Evolutionary conservation across 2,113 vertebrate genomes (phyloP).

Genomic region (Rhineura floridana): DNA sequence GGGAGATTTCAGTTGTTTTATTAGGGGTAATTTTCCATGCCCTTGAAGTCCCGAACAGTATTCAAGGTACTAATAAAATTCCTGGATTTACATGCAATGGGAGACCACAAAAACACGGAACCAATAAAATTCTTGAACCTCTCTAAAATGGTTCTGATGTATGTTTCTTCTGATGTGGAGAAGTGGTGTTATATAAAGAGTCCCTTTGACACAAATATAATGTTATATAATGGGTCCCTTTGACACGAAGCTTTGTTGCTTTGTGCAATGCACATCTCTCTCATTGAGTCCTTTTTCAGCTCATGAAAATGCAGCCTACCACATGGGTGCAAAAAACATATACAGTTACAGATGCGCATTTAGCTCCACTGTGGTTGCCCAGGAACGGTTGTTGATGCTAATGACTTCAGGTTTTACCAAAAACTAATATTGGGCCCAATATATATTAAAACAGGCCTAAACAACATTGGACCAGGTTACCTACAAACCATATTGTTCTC

Average conservation of each 20-base stretch:
- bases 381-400: neutral
- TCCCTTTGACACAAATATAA: too few relatives aligned
- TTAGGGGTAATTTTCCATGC: conserved; percentile 2
- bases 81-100: neutral
- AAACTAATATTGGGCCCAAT: too few relatives aligned
- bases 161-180: neutral
- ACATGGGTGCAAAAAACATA: neutral
- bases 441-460: too few relatives aligned
- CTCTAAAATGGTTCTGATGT: conserved; percentile 2
- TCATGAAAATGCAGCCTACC: neutral
- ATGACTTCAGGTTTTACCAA: too few relatives aligned
- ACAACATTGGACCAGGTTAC: too few relatives aligned
- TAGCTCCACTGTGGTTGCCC: neutral
- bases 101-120: conserved; percentile 6
- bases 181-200: neutral
- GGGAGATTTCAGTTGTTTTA: conserved; percentile 16
- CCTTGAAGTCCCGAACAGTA: neutral
- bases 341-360: too few relatives aligned
- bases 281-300: neutral
- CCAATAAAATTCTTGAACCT: neutral
- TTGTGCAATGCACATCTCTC: neutral
- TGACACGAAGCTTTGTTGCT: neutral
- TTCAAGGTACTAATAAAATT: conserved; percentile 8
- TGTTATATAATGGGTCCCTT: neutral
- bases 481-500: too few relatives aligned